Conservation (phyloP, 2,797 vertebrate genomes). For the Eremophila alpestris region DNA sequence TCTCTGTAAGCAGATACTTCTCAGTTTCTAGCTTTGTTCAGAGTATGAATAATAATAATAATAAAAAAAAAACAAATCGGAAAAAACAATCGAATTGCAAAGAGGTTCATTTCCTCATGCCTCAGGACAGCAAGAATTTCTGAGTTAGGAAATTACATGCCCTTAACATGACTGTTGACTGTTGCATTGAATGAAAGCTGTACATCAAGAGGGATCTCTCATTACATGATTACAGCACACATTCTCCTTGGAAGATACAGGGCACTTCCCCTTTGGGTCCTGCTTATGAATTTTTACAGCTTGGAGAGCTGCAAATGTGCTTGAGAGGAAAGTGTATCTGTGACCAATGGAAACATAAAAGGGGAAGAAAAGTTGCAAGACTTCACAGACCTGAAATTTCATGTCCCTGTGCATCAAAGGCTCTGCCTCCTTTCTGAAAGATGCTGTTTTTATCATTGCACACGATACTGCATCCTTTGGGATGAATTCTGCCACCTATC, state of each 20-base stretch:
- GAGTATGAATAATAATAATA: neutral
- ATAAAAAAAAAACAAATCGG: neutral
- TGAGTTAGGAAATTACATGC: conserved; percentile 13
- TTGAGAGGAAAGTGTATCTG: conserved; percentile 15
- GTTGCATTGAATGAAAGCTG: neutral
- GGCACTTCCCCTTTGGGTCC: neutral
- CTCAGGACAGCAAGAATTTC: conserved; percentile 4
- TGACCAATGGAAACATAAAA: conserved; percentile 41
- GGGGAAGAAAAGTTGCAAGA: neutral
- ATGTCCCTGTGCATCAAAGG: neutral
- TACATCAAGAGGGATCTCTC: neutral
- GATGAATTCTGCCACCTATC: neutral
- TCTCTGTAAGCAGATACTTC: neutral
- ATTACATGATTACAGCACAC: neutral
- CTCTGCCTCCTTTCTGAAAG: neutral
- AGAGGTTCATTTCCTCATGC: conserved; percentile 1
- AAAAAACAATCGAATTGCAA: neutral
- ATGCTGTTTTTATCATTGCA: neutral
- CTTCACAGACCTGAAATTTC: neutral
- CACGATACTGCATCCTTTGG: neutral
- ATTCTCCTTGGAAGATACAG: neutral
- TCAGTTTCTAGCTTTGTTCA: neutral
- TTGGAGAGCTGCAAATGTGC: neutral
- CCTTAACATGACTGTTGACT: conserved; percentile 4
- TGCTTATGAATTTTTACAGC: conserved; percentile 5